A percentile compares a stretch with the other conserved stretches of the same genome.
Evolutionary conservation across 2,888 invertebrate genomes (phyloP).

Genomic region (Folsomia candida): DNA sequence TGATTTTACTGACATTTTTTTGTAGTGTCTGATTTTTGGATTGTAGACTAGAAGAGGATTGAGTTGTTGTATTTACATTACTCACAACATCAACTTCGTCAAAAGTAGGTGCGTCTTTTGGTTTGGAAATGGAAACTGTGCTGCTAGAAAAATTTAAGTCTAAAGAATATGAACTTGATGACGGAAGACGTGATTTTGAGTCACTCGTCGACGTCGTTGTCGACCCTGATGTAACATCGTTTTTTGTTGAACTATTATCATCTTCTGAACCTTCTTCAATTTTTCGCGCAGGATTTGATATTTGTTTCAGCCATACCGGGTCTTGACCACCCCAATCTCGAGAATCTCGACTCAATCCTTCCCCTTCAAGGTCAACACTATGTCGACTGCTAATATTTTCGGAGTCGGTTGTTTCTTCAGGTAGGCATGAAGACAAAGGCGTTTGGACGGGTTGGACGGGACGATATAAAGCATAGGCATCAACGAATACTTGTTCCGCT

Average conservation of each 20-base stretch:
- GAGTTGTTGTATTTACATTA: no score
- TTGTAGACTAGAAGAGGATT: background rate
- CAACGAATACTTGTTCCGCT: constrained; percentile 61
- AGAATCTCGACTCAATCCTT: constrained; percentile 53
- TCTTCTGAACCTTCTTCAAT: constrained; percentile 10
- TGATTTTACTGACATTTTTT: constrained; percentile 4
- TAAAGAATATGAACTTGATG: constrained; percentile 61
- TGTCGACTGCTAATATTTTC: constrained; percentile 35
- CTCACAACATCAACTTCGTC: background rate
- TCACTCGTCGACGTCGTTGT: constrained; percentile 7
- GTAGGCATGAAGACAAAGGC: constrained; percentile 36
- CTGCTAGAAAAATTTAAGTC: constrained; percentile 66
- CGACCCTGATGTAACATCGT: constrained; percentile 5
- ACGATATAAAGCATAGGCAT: constrained; percentile 65
- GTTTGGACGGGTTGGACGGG: constrained; percentile 43
- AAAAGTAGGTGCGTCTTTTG: constrained; percentile 27
- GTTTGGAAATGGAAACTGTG: constrained; percentile 56
- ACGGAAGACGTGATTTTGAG: constrained; percentile 53
- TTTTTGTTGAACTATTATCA: background rate
- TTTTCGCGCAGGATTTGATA: constrained; percentile 51
- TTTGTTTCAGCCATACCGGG: constrained; percentile 65
- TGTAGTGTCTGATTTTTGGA: background rate
- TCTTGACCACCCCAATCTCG: constrained; percentile 55
- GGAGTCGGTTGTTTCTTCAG: constrained; percentile 44
- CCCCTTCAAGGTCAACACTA: constrained; percentile 33